Base-by-base conservation (phyloP, 2,113 vertebrate species). In the Scortum barcoo region DNA sequence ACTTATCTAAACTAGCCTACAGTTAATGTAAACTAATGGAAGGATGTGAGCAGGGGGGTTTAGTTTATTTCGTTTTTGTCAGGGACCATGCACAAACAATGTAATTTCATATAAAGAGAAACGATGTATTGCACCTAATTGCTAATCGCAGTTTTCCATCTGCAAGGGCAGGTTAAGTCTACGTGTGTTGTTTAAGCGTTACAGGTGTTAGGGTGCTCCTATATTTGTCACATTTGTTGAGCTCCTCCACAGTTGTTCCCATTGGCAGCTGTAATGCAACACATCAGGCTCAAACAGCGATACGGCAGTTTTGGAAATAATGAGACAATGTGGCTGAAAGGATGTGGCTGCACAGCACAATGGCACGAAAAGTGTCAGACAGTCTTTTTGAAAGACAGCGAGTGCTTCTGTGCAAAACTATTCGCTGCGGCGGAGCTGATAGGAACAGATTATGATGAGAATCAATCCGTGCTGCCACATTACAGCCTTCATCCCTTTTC, bases 401-500 rank as follows among this genome's bases (percentile, higher is more conserved):
- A 71, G 33, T 48, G 71, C 68, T 73, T 76, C 81, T 75, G 76
- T 81, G 83, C 71, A 75, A 76, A 89, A 66, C 75, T 66, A 72
- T 38, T 53, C 2, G 1, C 30, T 81, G 83, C 22, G 26, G 24
- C 80, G 81, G 80, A 85, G 77, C 83, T 80, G 92, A 88, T 80
- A 78, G 76, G 69, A 81, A 81, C 48, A 75, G 89, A 86, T 84
- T 91, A 83, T 72, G 83, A 83, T 24, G 75, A 73, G 85, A 88
- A 90, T 92, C 88, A 86, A 86, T 92, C 89, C 48, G 61, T 28
- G 75, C 81, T 87, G 88, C 72, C 88, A 91, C 88, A 86, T 92
- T 86, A 86, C 83, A 88, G 78, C 65, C 86, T 66, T 82, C 80
- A 80, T 88, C 81, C 72, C 83, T 76, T 74, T 72, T 73, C 79